Percentiles rank a stretch among this genome's conserved stretches.
phyloP scores from a whole-genome alignment of 2,113 vertebrate genomes.

The Trichomycterus rosablanca region DNA sequence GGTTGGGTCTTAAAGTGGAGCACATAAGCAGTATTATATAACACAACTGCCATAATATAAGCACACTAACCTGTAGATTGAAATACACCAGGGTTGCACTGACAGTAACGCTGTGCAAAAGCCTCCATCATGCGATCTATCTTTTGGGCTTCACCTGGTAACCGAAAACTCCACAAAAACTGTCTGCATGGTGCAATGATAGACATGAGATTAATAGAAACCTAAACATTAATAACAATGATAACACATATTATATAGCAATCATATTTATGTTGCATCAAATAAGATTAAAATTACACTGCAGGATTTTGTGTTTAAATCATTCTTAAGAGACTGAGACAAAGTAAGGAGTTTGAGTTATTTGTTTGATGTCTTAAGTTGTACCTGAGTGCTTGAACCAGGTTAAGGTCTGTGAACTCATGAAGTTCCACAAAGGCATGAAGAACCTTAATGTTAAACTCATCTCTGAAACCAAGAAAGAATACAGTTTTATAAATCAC shows the following conservation, averaged over 20 bases:
- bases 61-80: slow-evolving; percentile 80
- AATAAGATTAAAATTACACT: too few relatives aligned
- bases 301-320: too few relatives aligned
- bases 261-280: too few relatives aligned
- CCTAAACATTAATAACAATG: too few relatives aligned
- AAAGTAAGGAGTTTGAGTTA: too few relatives aligned
- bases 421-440: slow-evolving; percentile 94
- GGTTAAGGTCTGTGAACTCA: slow-evolving; percentile 94
- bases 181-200: slow-evolving; percentile 63
- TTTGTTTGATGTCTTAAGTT: too few relatives aligned
- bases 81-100: slow-evolving; percentile 90
- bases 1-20: too few relatives aligned
- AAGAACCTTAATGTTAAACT: slow-evolving; percentile 91
- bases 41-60: not conserved
- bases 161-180: slow-evolving; percentile 96
- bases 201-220: too few relatives aligned
- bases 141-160: slow-evolving; percentile 95
- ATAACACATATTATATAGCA: too few relatives aligned
- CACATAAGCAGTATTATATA: too few relatives aligned
- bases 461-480: slow-evolving; percentile 73
- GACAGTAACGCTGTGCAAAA: slow-evolving; percentile 92
- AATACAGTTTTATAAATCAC: not conserved
- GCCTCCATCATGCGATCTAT: slow-evolving; percentile 99
- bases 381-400: slow-evolving; percentile 77
- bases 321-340: too few relatives aligned